These are phyloP conservation scores for Eulacestoma nigropectus DNA, from an alignment of 2,113 vertebrate species.

Conservation along the genomic window DNA sequence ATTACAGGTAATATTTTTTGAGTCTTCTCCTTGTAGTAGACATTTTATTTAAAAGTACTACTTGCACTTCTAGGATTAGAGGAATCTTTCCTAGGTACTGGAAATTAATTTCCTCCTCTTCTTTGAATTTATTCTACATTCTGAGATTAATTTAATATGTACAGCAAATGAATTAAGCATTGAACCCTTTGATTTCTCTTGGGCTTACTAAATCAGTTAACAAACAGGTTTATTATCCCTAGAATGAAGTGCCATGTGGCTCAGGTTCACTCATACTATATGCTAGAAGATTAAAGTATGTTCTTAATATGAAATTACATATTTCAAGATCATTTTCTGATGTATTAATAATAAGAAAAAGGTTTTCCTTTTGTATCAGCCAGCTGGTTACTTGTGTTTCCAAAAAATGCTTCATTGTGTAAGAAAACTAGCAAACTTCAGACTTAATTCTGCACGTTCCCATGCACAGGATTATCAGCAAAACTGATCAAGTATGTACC, in stretches of 20 bases:
- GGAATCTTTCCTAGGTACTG: not conserved
- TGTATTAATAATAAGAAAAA: not conserved
- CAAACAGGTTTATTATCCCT: not conserved
- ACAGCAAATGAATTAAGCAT: not conserved
- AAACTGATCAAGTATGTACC: not conserved
- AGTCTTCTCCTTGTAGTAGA: not conserved
- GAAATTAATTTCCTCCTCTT: not conserved
- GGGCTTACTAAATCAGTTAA: not conserved
- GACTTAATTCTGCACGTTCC: not conserved
- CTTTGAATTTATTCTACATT: slow-evolving; percentile 13
- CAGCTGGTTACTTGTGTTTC: not conserved
- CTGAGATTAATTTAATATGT: not conserved
- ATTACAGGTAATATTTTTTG: slow-evolving; percentile 25
- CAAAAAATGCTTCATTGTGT: not conserved
- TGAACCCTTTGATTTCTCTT: slow-evolving; percentile 8
- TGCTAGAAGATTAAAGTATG: not conserved
- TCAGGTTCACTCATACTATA: not conserved
- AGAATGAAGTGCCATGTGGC: not conserved
- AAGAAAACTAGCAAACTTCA: not conserved
- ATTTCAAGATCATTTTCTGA: not conserved
- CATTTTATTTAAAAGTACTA: slow-evolving; percentile 14
- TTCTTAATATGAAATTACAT: not conserved
- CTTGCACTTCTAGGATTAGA: not conserved
- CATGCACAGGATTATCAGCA: not conserved
- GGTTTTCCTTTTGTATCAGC: not conserved